Evolutionary conservation across 2,797 vertebrate genomes (phyloP).

Genomic region (Paramormyrops hopkinsi): DNA sequence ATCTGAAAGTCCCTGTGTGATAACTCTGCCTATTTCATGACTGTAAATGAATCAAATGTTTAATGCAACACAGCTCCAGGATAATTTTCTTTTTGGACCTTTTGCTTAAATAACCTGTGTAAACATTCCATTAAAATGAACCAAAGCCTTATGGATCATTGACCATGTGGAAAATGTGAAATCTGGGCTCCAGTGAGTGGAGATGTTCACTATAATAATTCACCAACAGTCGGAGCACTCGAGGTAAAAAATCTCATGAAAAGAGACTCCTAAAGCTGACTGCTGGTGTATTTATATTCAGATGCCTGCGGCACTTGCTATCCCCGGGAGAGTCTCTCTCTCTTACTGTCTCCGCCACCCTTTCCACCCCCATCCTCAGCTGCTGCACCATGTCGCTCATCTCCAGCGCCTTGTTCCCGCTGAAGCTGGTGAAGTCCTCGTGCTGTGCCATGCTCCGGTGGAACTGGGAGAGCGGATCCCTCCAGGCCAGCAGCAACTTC

Average conservation of each 20-base stretch:
- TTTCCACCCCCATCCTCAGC: conserved; percentile 66
- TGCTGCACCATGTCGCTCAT: conserved; percentile 73
- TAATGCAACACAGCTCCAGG: neutral
- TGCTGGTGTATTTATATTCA: neutral
- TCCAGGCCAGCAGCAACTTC: conserved; percentile 71
- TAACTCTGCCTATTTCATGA: neutral
- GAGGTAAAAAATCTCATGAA: neutral
- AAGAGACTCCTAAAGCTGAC: neutral
- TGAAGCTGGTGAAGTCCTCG: conserved; percentile 57
- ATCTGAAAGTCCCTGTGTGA: neutral
- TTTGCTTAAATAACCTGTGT: neutral
- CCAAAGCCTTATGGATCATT: neutral
- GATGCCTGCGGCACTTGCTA: neutral
- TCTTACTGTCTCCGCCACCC: conserved; percentile 66
- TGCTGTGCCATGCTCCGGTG: conserved; percentile 61
- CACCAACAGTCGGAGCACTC: neutral
- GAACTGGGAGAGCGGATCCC: conserved; percentile 68
- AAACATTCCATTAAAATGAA: neutral
- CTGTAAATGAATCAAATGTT: neutral
- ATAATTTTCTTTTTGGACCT: neutral
- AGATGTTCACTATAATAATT: neutral
- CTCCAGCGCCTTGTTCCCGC: conserved; percentile 67
- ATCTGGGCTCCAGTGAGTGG: neutral
- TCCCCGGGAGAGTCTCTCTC: neutral
- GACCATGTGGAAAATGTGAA: neutral